phyloP scores from a whole-genome alignment of 2,113 vertebrate species.

The Chloropsis hardwickii region DNA sequence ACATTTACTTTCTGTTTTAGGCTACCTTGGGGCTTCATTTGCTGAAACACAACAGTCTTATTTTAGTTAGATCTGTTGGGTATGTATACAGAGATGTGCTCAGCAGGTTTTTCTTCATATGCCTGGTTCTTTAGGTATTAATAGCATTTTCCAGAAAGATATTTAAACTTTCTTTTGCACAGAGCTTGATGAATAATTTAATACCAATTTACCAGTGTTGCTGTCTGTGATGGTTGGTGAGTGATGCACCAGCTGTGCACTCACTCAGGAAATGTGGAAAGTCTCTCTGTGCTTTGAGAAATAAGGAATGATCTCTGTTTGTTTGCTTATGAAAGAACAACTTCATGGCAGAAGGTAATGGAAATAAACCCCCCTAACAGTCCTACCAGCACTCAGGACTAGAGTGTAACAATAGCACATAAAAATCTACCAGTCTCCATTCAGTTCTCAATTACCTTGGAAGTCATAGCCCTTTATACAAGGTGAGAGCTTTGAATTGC shows the following conservation, averaged over 20 bases:
- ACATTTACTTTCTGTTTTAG: neutral
- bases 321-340: neutral
- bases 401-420: neutral
- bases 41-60: neutral
- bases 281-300: neutral
- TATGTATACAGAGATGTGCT: neutral
- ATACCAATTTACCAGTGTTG: neutral
- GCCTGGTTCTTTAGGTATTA: neutral
- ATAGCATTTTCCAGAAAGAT: neutral
- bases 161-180: neutral
- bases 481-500: neutral
- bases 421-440: neutral
- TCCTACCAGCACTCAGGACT: neutral
- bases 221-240: neutral
- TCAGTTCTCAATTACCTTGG: neutral
- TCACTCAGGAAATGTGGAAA: neutral
- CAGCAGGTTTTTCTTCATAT: neutral
- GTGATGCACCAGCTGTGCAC: neutral
- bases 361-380: neutral
- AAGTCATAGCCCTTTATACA: neutral
- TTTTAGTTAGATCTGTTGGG: neutral
- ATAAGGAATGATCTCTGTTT: neutral
- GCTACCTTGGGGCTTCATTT: neutral
- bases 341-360: neutral
- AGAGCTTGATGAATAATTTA: constrained; percentile 6